These are phyloP conservation scores for Chaetodon auriga DNA, from an alignment of 2,113 vertebrate genomes.

Conservation along the genomic window DNA sequence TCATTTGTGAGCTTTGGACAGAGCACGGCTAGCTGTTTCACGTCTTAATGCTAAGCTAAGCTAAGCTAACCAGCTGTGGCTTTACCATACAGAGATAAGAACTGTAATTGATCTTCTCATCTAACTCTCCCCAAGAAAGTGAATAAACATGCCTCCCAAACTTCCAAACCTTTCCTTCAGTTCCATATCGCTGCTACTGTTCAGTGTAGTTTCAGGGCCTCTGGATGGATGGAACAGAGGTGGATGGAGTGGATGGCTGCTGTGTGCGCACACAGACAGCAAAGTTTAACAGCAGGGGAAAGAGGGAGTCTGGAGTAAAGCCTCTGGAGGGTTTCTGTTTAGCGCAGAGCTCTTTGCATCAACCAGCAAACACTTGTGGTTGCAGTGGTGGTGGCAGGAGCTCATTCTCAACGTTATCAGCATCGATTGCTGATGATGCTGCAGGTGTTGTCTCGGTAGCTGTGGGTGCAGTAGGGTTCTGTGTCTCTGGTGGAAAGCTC, in stretches of 20 bases:
- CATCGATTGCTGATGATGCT: slow-evolving; percentile 92
- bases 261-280: slow-evolving; percentile 35
- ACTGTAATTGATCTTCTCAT: background rate
- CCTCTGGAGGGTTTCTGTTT: background rate
- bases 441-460: background rate
- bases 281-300: slow-evolving; percentile 21
- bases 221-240: slow-evolving; percentile 20
- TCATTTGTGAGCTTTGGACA: background rate
- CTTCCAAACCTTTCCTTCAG: background rate
- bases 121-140: background rate
- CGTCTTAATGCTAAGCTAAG: no score
- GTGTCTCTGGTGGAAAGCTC: slow-evolving; percentile 86
- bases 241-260: slow-evolving; percentile 12
- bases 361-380: slow-evolving; percentile 94
- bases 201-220: slow-evolving; percentile 8
- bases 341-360: slow-evolving; percentile 32
- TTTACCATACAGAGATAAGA: background rate
- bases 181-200: background rate
- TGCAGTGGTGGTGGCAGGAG: slow-evolving; percentile 93
- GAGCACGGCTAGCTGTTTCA: background rate
- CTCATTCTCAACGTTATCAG: slow-evolving; percentile 95
- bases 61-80: background rate
- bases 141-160: background rate
- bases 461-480: slow-evolving; percentile 46
- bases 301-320: slow-evolving; percentile 27